Percentiles rank a stretch among this genome's conserved stretches.
Evolutionary conservation across 1,140 invertebrate genomes (phyloP).

Genomic region (Drosophila sucinea): DNA sequence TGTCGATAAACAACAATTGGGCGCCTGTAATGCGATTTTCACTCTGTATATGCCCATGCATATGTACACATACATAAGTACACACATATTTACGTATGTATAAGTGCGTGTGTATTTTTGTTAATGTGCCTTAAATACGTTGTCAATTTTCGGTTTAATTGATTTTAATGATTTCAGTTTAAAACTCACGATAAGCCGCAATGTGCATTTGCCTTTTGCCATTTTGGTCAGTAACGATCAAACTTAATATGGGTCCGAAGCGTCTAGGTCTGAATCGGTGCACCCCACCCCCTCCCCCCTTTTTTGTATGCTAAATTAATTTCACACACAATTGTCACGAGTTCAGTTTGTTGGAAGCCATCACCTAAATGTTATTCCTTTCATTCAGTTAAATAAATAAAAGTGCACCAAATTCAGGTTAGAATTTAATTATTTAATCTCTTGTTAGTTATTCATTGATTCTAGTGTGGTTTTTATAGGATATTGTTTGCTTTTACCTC

Average conservation of each 20-base stretch:
- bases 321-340: background rate
- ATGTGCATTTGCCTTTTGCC: conserved; percentile 14
- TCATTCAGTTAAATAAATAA: no score
- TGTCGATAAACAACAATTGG: conserved; percentile 7
- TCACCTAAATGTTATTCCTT: no score
- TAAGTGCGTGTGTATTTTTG: background rate
- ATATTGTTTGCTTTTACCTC: no score
- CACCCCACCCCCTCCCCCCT: no score
- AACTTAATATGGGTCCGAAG: background rate
- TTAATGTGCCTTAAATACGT: conserved; percentile 11
- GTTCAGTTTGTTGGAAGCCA: no score
- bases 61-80: background rate
- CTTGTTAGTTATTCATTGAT: no score
- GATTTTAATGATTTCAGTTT: conserved; percentile 10
- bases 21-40: conserved; percentile 4
- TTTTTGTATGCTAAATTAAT: background rate
- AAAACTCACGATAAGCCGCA: conserved; percentile 1
- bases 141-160: conserved; percentile 9
- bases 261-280: no score
- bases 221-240: conserved; percentile 7
- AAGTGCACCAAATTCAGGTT: no score
- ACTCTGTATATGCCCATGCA: background rate
- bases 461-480: no score
- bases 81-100: background rate
- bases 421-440: no score